These are phyloP conservation scores for Pasiphila rectangulata DNA, from an alignment of 2,888 invertebrate species.

Conservation along the genomic window DNA sequence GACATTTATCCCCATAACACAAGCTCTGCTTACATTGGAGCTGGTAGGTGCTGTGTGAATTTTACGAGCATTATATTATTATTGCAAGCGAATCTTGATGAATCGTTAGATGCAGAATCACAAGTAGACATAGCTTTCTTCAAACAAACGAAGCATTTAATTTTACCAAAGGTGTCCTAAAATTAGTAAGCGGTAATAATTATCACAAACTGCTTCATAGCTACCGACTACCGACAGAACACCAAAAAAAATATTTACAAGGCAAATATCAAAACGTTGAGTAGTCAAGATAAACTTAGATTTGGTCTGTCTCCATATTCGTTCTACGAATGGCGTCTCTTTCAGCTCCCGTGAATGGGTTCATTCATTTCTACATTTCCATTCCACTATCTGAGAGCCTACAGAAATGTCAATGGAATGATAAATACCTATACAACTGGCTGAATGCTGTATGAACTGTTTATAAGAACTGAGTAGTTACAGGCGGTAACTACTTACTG, in stretches of 20 bases:
- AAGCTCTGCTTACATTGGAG: too few species aligned
- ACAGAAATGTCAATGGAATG: background rate
- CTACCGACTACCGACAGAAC: constrained; percentile 19
- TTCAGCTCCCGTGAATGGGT: constrained; percentile 40
- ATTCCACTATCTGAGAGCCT: constrained; percentile 35
- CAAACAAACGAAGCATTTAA: too few species aligned
- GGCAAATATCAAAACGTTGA: constrained; percentile 43
- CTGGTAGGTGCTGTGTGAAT: too few species aligned
- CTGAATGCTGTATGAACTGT: too few species aligned
- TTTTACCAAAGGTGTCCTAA: background rate
- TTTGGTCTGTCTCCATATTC: constrained; percentile 49
- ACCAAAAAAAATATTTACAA: constrained; percentile 26
- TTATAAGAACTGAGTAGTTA: too few species aligned
- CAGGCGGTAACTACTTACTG: too few species aligned
- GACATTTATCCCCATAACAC: too few species aligned
- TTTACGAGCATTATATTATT: too few species aligned
- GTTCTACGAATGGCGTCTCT: constrained; percentile 44
- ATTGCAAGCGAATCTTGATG: too few species aligned
- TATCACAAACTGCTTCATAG: constrained; percentile 2
- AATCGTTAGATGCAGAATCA: too few species aligned
- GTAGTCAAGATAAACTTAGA: constrained; percentile 38
- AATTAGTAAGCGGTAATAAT: constrained; percentile 3
- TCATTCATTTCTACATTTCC: constrained; percentile 49
- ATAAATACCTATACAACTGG: background rate
- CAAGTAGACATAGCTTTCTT: too few species aligned